Conservation (phyloP, 2,797 vertebrate genomes). For the Macroramphosus scolopax region DNA sequence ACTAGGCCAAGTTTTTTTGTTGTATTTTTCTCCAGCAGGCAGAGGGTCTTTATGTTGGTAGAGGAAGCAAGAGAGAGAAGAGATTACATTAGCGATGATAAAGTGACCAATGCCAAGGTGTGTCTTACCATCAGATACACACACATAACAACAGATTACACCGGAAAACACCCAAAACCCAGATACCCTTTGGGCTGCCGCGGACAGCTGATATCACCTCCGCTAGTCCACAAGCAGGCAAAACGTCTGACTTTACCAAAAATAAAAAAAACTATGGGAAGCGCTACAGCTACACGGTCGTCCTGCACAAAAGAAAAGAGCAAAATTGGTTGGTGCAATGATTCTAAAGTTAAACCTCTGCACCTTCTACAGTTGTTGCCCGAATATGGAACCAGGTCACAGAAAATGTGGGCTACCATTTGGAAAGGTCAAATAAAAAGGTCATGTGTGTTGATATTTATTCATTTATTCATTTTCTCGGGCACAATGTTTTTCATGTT, state of each 20-base stretch:
- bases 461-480: constrained; percentile 27
- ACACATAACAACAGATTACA: constrained; percentile 47
- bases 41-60: constrained; percentile 43
- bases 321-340: too few species aligned
- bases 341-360: too few species aligned
- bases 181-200: constrained; percentile 49
- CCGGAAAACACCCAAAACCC: constrained; percentile 38
- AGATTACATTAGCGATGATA: constrained; percentile 64
- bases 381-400: too few species aligned
- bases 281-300: background rate
- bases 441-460: background rate
- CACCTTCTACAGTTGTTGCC: too few species aligned
- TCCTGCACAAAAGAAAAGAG: too few species aligned
- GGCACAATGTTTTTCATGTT: constrained; percentile 21
- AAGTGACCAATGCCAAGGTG: constrained; percentile 45
- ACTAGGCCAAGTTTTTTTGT: constrained; percentile 34
- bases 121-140: constrained; percentile 62
- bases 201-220: constrained; percentile 39
- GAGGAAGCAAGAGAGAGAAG: constrained; percentile 35
- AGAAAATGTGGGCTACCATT: too few species aligned
- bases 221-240: constrained; percentile 8
- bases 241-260: constrained; percentile 11
- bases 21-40: constrained; percentile 48
- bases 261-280: constrained; percentile 4
- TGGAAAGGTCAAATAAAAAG: constrained; percentile 21